A percentile compares a stretch with the other conserved stretches of the same genome.
These are phyloP conservation scores for Drosophila limbata DNA, from an alignment of 2,888 invertebrate species.

Conservation along the genomic window DNA sequence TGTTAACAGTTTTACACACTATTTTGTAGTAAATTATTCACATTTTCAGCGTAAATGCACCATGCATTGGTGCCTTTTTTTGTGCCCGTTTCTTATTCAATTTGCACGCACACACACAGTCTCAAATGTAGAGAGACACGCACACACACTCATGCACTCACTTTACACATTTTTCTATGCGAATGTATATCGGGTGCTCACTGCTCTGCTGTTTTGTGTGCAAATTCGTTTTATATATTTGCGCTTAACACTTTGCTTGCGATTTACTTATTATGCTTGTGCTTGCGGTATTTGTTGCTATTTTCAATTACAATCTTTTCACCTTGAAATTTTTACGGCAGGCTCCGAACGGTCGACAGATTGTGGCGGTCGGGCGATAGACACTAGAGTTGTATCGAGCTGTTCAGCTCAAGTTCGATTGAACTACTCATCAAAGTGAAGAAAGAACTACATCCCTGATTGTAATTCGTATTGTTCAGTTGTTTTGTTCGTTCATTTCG, in stretches of 20 bases:
- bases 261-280: slow-evolving; percentile 43
- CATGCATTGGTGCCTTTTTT: slow-evolving; percentile 62
- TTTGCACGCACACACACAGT: slow-evolving; percentile 70
- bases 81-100: slow-evolving; percentile 77
- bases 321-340: slow-evolving; percentile 76
- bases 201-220: slow-evolving; percentile 44
- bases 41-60: slow-evolving; percentile 45
- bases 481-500: neutral
- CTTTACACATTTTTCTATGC: slow-evolving; percentile 68
- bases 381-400: slow-evolving; percentile 6
- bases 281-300: slow-evolving; percentile 66
- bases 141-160: slow-evolving; percentile 69
- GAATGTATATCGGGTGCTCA: slow-evolving; percentile 41
- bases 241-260: slow-evolving; percentile 46
- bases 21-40: slow-evolving; percentile 38
- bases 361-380: slow-evolving; percentile 62
- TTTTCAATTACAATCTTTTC: slow-evolving; percentile 73
- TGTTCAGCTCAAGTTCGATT: neutral
- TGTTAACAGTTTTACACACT: slow-evolving; percentile 33
- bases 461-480: neutral
- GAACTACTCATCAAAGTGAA: neutral
- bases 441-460: neutral
- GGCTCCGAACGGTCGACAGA: slow-evolving; percentile 64
- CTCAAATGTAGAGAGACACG: slow-evolving; percentile 50
- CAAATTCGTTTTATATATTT: slow-evolving; percentile 28